These are phyloP conservation scores for Meliscaeva auricollis DNA, from an alignment of 2,888 invertebrate genomes.

Conservation along the genomic window DNA sequence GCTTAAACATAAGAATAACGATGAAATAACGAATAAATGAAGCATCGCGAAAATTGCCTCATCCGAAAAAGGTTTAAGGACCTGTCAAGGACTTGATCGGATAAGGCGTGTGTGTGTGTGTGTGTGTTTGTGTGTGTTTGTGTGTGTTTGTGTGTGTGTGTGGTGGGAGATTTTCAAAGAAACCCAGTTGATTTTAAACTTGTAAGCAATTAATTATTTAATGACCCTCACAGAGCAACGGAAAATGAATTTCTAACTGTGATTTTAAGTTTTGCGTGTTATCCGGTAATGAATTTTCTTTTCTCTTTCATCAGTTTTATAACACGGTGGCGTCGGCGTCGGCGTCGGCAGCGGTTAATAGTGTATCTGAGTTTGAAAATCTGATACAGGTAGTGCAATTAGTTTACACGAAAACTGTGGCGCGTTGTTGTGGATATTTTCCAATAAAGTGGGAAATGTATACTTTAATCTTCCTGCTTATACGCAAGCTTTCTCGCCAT, in stretches of 20 bases:
- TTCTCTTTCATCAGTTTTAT: slow-evolving; percentile 10
- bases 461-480: neutral
- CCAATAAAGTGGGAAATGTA: neutral
- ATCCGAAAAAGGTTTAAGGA: slow-evolving; percentile 22
- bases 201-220: slow-evolving; percentile 65
- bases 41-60: slow-evolving; percentile 15
- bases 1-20: slow-evolving; percentile 15
- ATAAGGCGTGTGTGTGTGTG: neutral
- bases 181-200: slow-evolving; percentile 40
- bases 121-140: neutral
- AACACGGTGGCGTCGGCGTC: neutral
- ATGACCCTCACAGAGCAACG: slow-evolving; percentile 39
- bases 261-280: slow-evolving; percentile 60
- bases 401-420: slow-evolving; percentile 54
- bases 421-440: slow-evolving; percentile 23
- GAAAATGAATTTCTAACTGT: slow-evolving; percentile 44
- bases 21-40: slow-evolving; percentile 28
- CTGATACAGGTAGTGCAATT: slow-evolving; percentile 61
- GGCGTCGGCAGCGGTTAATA: neutral
- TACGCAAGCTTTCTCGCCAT: slow-evolving; percentile 7
- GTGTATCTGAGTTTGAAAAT: slow-evolving; percentile 22
- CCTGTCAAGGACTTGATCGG: slow-evolving; percentile 6
- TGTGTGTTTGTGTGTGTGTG: too few species aligned
- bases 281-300: slow-evolving; percentile 54
- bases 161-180: neutral